Conservation (phyloP, 64 coral and sea anemone species). For the Actinia tenebrosa region DNA sequence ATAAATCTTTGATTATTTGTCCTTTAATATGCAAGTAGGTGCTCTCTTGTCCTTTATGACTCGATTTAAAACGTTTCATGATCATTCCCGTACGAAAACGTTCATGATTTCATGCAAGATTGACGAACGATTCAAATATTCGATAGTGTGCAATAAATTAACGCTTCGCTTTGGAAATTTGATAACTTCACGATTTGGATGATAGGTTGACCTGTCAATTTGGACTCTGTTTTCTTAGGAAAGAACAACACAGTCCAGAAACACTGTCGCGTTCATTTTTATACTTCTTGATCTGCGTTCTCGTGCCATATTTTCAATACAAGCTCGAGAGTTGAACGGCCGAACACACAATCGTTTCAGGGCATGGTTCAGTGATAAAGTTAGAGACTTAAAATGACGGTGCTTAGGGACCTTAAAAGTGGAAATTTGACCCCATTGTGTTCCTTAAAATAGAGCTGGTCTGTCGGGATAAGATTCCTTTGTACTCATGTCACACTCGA, state of each 20-base stretch:
- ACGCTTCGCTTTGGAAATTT: conserved; percentile 5
- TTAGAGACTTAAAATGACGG: conserved; percentile 10
- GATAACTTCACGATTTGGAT: neutral
- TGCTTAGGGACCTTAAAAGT: neutral
- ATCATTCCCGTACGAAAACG: neutral
- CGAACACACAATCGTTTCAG: neutral
- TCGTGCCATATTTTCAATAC: neutral
- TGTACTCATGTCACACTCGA: neutral
- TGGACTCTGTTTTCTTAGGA: neutral
- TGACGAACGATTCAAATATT: neutral
- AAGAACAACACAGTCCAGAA: neutral
- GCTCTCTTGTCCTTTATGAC: neutral
- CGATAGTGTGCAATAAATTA: conserved; percentile 4
- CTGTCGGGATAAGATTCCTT: neutral
- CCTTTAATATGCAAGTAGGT: neutral
- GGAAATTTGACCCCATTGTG: conserved; percentile 16
- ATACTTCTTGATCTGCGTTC: neutral
- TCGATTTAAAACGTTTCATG: neutral
- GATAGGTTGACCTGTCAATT: conserved; percentile 5
- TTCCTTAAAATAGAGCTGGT: conserved; percentile 13
- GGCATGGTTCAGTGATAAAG: neutral
- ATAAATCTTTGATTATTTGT: neutral
- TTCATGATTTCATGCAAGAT: neutral
- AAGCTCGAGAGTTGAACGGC: neutral
- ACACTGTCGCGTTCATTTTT: neutral